Percentiles rank a stretch among this genome's conserved stretches.
Evolutionary conservation across 2,113 vertebrate species (phyloP).

Genomic region (Proteles cristata): DNA sequence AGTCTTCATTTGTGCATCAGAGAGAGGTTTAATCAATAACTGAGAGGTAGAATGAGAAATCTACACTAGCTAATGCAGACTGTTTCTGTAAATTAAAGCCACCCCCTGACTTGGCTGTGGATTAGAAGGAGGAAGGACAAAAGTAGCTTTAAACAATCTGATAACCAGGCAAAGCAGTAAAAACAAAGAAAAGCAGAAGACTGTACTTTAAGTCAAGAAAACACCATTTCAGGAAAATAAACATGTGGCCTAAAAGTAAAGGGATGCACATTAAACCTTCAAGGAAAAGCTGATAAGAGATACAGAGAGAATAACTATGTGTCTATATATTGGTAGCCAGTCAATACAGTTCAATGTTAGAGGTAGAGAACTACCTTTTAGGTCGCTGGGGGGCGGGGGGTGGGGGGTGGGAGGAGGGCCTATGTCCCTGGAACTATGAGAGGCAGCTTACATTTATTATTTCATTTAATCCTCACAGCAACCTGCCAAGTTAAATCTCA

Average conservation of each 20-base stretch:
- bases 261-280: neutral
- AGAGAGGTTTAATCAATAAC: neutral
- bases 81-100: neutral
- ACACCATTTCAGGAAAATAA: slow-evolving; percentile 40
- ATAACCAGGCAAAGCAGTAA: neutral
- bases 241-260: slow-evolving; percentile 42
- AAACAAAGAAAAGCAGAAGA: neutral
- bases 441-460: neutral
- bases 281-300: slow-evolving; percentile 18
- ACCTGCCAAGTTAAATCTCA: neutral
- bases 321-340: neutral
- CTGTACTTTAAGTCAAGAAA: slow-evolving; percentile 23
- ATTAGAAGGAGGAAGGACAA: neutral
- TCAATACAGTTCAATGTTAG: neutral
- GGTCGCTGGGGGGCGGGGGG: neutral
- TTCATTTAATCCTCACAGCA: slow-evolving; percentile 9
- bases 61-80: neutral
- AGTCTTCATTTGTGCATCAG: neutral
- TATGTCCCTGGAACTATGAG: neutral
- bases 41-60: neutral
- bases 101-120: neutral
- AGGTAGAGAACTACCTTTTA: neutral
- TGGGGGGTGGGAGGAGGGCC: neutral
- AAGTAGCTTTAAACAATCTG: neutral
- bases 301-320: neutral